These are phyloP conservation scores for Xenus cinereus DNA, from an alignment of 2,113 vertebrate species.

Conservation along the genomic window DNA sequence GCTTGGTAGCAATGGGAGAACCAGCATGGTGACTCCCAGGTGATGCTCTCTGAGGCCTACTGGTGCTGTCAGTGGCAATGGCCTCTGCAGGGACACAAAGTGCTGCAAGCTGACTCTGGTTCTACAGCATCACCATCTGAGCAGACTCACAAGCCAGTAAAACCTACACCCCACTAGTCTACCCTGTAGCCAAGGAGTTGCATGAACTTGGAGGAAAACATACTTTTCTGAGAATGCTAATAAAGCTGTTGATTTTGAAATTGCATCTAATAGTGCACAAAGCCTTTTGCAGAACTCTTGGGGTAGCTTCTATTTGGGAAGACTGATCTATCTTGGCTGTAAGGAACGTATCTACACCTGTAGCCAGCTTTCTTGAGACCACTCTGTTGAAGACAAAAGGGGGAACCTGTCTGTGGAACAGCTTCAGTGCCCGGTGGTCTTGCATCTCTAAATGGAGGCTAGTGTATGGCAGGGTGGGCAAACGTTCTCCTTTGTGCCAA, in stretches of 20 bases:
- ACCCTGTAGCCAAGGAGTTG: not conserved
- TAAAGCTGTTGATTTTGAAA: not conserved
- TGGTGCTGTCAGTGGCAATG: not conserved
- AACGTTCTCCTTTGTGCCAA: not conserved
- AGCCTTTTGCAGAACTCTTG: not conserved
- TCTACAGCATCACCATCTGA: not conserved
- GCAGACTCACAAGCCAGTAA: not conserved
- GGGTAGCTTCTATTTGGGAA: not conserved
- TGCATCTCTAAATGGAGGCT: not conserved
- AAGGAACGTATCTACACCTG: accelerated
- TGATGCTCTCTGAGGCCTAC: accelerated
- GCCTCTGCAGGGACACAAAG: not conserved
- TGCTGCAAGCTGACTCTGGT: not conserved
- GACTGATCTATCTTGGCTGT: not conserved
- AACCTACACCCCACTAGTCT: not conserved
- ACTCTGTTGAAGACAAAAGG: not conserved
- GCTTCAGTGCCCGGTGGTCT: not conserved
- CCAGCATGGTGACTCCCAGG: not conserved
- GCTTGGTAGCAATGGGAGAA: not conserved
- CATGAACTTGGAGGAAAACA: not conserved
- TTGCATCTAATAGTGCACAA: not conserved
- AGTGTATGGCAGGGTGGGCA: not conserved
- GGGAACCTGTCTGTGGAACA: not conserved
- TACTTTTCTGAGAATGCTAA: not conserved
- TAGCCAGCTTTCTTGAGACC: not conserved